Evolutionary conservation across 1,140 invertebrate genomes (phyloP), one percentile per base, ranked within the genome.

Genomic region (Apocrypta bakeri): DNA sequence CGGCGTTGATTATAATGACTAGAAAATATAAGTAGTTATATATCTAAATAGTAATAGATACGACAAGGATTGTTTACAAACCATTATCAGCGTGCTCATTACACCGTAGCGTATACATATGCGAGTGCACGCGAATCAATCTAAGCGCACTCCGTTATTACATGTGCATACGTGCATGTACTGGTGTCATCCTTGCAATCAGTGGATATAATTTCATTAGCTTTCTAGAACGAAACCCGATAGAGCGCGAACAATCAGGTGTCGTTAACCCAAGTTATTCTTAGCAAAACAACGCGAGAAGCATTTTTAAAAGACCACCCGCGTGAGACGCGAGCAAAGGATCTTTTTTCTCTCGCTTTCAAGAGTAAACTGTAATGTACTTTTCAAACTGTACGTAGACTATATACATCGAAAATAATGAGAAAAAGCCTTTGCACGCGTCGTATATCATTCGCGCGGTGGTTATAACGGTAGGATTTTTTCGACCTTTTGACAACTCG

Each of bases 231-330:
- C 25, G 24, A 56, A 74, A 56, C 9, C 29, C n/a, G 40, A 72
- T 40, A 24, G 40, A n/a, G 48, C 33, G 33, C 4, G 64, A 17
- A 2, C 2, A 63, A 61, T 76, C 74, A 64, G 56, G 63, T 29
- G 74, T 76, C 56, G 74, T 76, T 76, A 37, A 76, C 74, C 56
- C 25, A 64, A 33, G 56, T 76, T 4, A 14, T 56, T 21, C 4
- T 56, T 56, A n/a, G 21, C 17, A 56, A 48, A 48, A 56, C n/a
- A 56, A 17, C 7, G n/a, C 14, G 6, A 17, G 48, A 42, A 12
- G 6, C 48, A n/a, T 7, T 17, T 56, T 7, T 7, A 56, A 7
- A 56, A n/a, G 48, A 1, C 48, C 48, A 56, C 17, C 48, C 6
- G 2, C 48, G 17, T 3, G 21, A 56, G n/a, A 56, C 14, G 2